Base-by-base conservation (phyloP, 1,140 invertebrate species). In the Tetragnatha versicolor region DNA sequence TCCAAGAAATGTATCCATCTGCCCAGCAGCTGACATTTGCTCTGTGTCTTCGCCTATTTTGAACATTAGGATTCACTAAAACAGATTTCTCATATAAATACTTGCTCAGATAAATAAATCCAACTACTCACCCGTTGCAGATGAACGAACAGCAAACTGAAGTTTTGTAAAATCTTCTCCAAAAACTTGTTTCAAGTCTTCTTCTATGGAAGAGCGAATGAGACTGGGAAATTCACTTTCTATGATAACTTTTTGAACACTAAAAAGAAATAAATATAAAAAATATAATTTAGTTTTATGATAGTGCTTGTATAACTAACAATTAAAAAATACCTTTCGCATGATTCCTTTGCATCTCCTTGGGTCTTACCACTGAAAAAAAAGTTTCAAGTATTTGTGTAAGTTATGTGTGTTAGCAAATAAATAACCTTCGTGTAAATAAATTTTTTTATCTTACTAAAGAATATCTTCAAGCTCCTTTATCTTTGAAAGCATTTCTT, bases 11-110 rank as follows among this genome's bases (percentile, higher is more conserved):
- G 92, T 94, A 47, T 90, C 89, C 85, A 95, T 93, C 87, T 95
- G 93, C 20, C 94, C 94, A n/a, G 94, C 93, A 3, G 91, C 90
- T 1, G 93, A 94, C 9, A 84, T 89, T 83, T 92, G 92, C 70
- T 90, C 89, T 6, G 90, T 90, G 85, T 95, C 93, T 87, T 95
- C 94, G 2, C 85, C 85, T 76, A 92, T 87, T 39, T 12, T 5
- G 20, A 53, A 53, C 7, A 42, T 42, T 42, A n/a, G n/a, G n/a
- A n/a, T n/a, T n/a, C n/a, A n/a, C n/a, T n/a, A n/a, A n/a, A n/a
- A n/a, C n/a, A n/a, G n/a, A n/a, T n/a, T n/a, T n/a, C n/a, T n/a
- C n/a, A n/a, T n/a, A n/a, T n/a, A n/a, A n/a, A n/a, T 9, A 45
- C 9, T 9, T 45, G 9, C 17, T 17, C 17, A 9, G 7, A 45